phyloP scores from a whole-genome alignment of 2,113 vertebrate species.

The Chloropsis hardwickii region DNA sequence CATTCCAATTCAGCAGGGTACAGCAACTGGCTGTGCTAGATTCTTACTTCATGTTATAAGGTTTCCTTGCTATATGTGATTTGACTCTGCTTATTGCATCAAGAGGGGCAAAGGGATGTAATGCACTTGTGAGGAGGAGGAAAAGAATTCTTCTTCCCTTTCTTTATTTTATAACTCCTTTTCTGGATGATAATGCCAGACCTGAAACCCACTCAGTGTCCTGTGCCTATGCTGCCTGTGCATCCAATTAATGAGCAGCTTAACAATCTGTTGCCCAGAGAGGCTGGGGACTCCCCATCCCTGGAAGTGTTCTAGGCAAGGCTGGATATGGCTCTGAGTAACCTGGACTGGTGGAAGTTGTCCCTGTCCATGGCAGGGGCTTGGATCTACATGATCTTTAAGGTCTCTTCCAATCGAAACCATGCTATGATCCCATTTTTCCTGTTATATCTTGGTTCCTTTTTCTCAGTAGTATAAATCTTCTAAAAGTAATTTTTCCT shows the following conservation, averaged over 20 bases:
- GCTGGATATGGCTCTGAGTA: not conserved
- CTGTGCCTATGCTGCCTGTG: rapidly evolving
- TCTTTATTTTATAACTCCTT: not conserved
- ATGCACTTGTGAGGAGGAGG: not conserved
- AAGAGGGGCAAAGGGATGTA: not conserved
- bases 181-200: not conserved
- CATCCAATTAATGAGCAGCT: not conserved
- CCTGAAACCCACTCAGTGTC: not conserved
- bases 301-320: not conserved
- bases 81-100: not conserved
- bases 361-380: not conserved
- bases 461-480: not conserved
- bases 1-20: not conserved
- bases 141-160: not conserved
- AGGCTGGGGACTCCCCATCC: not conserved
- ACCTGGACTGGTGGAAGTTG: not conserved
- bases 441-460: not conserved
- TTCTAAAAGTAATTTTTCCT: not conserved
- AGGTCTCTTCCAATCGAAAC: not conserved
- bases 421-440: not conserved
- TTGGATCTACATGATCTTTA: not conserved
- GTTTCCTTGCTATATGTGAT: not conserved
- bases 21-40: not conserved
- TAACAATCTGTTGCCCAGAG: not conserved
- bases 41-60: not conserved